phyloP scores from a whole-genome alignment of 2,113 vertebrate genomes.

The Callaeas wilsoni region DNA sequence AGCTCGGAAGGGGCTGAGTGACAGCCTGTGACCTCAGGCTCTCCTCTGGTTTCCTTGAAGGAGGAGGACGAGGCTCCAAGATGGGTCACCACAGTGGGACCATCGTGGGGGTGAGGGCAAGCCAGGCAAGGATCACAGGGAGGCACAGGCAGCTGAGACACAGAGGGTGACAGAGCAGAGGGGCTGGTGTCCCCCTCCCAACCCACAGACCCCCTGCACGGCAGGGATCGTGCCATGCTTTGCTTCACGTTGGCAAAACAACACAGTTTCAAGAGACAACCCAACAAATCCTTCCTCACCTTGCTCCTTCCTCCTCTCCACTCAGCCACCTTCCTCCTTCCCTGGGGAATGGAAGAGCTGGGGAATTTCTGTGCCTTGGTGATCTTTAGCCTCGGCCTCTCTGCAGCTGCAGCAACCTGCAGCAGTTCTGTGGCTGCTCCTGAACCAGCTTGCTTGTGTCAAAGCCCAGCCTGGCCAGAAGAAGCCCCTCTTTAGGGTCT shows the following conservation, averaged over 20 bases:
- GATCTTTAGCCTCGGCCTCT: background rate
- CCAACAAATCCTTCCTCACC: background rate
- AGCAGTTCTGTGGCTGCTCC: background rate
- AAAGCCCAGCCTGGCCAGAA: background rate
- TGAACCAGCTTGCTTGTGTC: background rate
- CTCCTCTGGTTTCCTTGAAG: background rate
- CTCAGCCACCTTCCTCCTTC: background rate
- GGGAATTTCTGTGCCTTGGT: background rate
- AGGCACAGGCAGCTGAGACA: background rate
- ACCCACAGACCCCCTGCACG: background rate
- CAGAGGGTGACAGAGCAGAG: background rate
- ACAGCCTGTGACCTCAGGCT: background rate
- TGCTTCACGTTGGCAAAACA: background rate
- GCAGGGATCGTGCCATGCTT: accelerated
- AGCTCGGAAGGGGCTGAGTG: background rate
- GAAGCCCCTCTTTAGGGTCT: background rate
- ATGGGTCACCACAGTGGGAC: background rate
- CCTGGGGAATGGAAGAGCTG: background rate
- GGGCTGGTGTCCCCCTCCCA: background rate
- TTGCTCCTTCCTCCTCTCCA: background rate
- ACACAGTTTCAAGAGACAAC: background rate
- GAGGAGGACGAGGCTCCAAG: background rate
- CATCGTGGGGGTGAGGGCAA: background rate
- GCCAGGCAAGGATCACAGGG: background rate
- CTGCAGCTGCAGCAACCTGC: background rate